These are phyloP conservation scores for Prietella phreatophila DNA, from an alignment of 2,113 vertebrate species.

Conservation along the genomic window DNA sequence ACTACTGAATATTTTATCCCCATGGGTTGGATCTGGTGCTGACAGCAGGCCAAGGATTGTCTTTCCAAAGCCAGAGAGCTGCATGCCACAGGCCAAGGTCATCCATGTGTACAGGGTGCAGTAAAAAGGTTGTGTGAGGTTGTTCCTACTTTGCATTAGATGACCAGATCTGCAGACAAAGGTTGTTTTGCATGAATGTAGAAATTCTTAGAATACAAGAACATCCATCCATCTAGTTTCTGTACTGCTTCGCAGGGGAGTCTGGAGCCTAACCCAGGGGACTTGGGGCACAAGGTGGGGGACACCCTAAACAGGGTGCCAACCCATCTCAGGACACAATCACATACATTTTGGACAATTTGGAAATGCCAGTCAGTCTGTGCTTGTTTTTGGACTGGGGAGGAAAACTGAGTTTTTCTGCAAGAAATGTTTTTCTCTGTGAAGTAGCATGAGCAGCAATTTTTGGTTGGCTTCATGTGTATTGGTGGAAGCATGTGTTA, in stretches of 20 bases:
- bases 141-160: constrained; percentile 16
- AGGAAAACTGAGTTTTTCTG: neutral
- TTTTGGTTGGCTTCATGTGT: neutral
- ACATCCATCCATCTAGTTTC: too few relatives aligned
- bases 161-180: neutral
- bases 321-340: too few relatives aligned
- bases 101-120: neutral
- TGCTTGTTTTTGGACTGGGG: too few relatives aligned
- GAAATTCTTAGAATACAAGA: neutral
- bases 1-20: constrained; percentile 65
- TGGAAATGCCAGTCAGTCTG: too few relatives aligned
- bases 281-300: too few relatives aligned
- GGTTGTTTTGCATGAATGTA: neutral
- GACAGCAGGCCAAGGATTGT: constrained; percentile 16
- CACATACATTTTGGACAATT: too few relatives aligned
- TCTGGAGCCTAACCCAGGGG: too few relatives aligned
- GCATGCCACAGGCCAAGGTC: constrained; percentile 3
- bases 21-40: constrained; percentile 36
- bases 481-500: neutral
- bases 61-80: constrained; percentile 30
- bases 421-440: neutral
- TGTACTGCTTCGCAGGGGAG: too few relatives aligned
- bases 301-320: too few relatives aligned
- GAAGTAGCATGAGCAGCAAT: neutral
- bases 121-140: neutral